Conservation (phyloP, 92 coral and sea anemone species). For the Porites lobata region DNA sequence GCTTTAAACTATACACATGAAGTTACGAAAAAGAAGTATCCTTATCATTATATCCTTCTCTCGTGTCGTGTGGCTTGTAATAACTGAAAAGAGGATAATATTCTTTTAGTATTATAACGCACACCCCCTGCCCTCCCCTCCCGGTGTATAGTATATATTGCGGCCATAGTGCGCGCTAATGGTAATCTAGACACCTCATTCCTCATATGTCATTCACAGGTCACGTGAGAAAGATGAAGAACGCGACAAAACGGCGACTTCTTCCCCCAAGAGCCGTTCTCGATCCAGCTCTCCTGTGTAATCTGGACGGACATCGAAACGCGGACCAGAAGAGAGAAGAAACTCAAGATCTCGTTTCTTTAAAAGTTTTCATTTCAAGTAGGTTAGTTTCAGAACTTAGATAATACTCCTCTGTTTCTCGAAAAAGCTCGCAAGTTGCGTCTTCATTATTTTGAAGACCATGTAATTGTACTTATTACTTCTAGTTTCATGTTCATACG, state of each 20-base stretch:
- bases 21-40: neutral
- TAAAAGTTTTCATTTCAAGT: conserved; percentile 27
- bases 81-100: no score
- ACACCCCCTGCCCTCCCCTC: no score
- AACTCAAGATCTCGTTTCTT: conserved; percentile 11
- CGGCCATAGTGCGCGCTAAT: no score
- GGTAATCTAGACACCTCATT: conserved; percentile 4
- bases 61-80: neutral
- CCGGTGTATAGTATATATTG: no score
- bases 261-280: conserved; percentile 56
- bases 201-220: conserved; percentile 53
- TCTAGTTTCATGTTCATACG: neutral
- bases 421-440: neutral
- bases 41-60: neutral
- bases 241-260: conserved; percentile 34
- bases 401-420: neutral
- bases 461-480: neutral
- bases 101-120: no score
- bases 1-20: neutral
- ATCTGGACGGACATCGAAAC: neutral
- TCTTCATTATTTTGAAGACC: neutral
- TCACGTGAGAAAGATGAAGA: conserved; percentile 68
- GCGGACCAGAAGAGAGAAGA: conserved; percentile 13
- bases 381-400: conserved; percentile 38
- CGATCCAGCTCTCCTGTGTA: conserved; percentile 67